Evolutionary conservation across 2,113 vertebrate species (phyloP).

Genomic region (Anarhynchus alexandrinus): DNA sequence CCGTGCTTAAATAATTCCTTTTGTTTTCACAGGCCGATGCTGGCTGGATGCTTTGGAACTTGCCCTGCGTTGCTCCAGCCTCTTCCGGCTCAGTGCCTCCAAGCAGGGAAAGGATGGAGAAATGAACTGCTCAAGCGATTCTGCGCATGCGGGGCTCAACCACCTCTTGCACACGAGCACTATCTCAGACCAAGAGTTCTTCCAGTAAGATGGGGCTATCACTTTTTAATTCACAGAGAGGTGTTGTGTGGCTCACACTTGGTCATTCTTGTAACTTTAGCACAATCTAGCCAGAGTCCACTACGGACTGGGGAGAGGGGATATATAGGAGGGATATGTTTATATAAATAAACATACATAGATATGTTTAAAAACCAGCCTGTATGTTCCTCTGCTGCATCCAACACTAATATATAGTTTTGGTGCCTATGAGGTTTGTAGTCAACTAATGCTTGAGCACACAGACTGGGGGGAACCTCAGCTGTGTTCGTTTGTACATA

Average conservation of each 20-base stretch:
- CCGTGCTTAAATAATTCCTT: background rate
- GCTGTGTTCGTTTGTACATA: background rate
- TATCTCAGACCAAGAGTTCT: constrained; percentile 83
- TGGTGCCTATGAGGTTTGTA: background rate
- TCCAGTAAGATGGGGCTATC: constrained; percentile 79
- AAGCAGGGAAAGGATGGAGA: constrained; percentile 85
- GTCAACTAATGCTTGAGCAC: background rate
- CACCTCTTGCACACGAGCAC: constrained; percentile 79
- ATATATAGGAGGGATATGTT: no score
- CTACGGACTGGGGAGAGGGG: background rate
- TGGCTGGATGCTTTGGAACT: constrained; percentile 97
- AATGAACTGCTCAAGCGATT: constrained; percentile 75
- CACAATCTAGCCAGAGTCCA: background rate
- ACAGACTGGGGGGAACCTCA: background rate
- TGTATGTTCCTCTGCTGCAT: background rate
- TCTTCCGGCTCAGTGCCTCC: constrained; percentile 84
- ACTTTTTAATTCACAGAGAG: background rate
- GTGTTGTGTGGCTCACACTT: background rate
- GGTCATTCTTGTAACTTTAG: background rate
- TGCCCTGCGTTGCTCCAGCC: constrained; percentile 91
- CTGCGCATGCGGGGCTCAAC: constrained; percentile 76
- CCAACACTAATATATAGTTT: background rate
- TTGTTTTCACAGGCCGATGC: constrained; percentile 84
- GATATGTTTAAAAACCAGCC: background rate
- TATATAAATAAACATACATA: no score